Conservation (phyloP, 2,797 vertebrate genomes). For the Adelosebastes latens region DNA sequence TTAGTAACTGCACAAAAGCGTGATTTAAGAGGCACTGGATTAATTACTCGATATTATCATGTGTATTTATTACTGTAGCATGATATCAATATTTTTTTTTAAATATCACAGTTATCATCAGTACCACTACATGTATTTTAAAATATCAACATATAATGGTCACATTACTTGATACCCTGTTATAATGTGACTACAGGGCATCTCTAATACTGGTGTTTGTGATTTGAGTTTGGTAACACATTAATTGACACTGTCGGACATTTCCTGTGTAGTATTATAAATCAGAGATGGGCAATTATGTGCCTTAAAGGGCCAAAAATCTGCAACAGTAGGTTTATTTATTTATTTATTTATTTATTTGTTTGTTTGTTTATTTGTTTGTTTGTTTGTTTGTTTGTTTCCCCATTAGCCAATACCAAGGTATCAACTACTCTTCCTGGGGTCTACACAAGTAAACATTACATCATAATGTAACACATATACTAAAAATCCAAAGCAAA, state of each 20-base stretch:
- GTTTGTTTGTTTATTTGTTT: too few species aligned
- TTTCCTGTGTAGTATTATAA: neutral
- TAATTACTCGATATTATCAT: neutral
- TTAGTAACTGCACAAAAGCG: neutral
- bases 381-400: too few species aligned
- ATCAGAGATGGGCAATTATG: neutral
- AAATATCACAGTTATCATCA: neutral
- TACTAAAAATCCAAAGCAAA: neutral
- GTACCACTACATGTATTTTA: neutral
- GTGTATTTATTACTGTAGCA: neutral
- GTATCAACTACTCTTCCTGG: neutral
- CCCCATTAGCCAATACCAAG: neutral
- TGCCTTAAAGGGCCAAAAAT: neutral
- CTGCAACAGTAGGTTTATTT: neutral
- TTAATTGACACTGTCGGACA: neutral
- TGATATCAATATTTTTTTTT: neutral
- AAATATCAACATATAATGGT: neutral
- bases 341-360: neutral
- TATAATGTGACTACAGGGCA: neutral
- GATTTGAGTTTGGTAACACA: neutral
- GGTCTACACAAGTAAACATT: neutral
- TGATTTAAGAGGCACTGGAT: neutral
- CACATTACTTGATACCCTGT: neutral
- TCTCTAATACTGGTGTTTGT: neutral
- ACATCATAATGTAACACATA: neutral